Evolutionary conservation across 2,888 invertebrate species (phyloP).

Genomic region (Baronia brevicornis): DNA sequence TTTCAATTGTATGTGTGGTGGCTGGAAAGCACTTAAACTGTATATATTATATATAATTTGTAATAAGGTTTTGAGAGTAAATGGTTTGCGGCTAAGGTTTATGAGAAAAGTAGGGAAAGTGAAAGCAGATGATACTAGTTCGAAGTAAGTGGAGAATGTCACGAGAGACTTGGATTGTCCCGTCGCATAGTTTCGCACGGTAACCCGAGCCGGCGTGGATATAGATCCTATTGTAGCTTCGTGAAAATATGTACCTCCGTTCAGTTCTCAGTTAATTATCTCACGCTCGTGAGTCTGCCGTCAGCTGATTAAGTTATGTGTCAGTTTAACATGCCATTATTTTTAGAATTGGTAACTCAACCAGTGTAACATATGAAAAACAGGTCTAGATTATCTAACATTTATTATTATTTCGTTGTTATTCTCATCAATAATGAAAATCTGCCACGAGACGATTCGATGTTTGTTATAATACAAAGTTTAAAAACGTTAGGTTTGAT

Average conservation of each 20-base stretch:
- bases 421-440: no score
- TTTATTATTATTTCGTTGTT: slow-evolving; percentile 4
- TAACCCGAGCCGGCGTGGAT: slow-evolving; percentile 43
- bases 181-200: slow-evolving; percentile 61
- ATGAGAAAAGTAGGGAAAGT: slow-evolving; percentile 22
- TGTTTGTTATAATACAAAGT: no score
- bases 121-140: slow-evolving; percentile 22
- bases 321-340: slow-evolving; percentile 27
- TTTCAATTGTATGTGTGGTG: slow-evolving; percentile 6
- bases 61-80: no score
- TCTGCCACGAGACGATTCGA: no score
- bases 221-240: slow-evolving; percentile 26
- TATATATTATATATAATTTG: no score
- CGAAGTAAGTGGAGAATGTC: slow-evolving; percentile 27
- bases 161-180: slow-evolving; percentile 29
- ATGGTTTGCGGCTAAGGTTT: no score
- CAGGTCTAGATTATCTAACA: slow-evolving; percentile 2
- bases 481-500: no score
- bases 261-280: slow-evolving; percentile 31
- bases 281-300: slow-evolving; percentile 38
- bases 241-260: slow-evolving; percentile 22
- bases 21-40: background rate
- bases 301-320: slow-evolving; percentile 39
- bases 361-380: slow-evolving; percentile 8
- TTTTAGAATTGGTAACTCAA: slow-evolving; percentile 19